These are phyloP conservation scores for Nycticorax nycticorax DNA, from an alignment of 2,113 vertebrate species.

Conservation along the genomic window DNA sequence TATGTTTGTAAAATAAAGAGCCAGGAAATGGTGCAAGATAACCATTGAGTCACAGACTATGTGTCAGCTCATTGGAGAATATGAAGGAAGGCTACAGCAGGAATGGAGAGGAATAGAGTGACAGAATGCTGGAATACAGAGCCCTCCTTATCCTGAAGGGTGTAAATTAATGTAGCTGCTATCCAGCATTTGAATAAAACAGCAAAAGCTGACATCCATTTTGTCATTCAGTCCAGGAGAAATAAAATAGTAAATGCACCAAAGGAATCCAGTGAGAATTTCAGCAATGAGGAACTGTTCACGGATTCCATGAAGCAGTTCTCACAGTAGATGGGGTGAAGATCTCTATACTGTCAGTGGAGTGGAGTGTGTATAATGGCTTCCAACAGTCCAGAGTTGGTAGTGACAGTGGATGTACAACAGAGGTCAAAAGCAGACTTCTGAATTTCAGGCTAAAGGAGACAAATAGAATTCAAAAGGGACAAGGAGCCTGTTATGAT, in stretches of 20 bases:
- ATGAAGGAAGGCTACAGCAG: neutral
- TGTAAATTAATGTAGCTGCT: neutral
- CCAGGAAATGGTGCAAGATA: neutral
- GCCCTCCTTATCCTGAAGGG: neutral
- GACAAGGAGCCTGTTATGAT: neutral
- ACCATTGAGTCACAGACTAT: fast-evolving
- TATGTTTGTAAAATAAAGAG: neutral
- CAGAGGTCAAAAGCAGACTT: neutral
- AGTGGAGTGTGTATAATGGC: neutral
- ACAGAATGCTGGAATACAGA: neutral
- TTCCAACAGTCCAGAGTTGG: neutral
- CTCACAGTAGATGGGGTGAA: neutral
- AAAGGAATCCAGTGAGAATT: neutral
- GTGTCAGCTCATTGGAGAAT: neutral
- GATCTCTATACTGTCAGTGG: neutral
- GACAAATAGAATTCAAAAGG: neutral
- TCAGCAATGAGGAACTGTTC: neutral
- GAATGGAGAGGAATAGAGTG: neutral
- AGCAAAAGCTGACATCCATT: neutral
- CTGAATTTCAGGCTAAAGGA: neutral
- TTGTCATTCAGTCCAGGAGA: neutral
- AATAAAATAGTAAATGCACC: neutral
- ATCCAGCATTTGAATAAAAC: neutral
- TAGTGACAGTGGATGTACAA: neutral
- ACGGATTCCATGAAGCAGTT: neutral